A percentile compares a stretch with the other conserved stretches of the same genome.
phyloP scores from a whole-genome alignment of 2,888 invertebrate species.

The Lochmaea capreae region DNA sequence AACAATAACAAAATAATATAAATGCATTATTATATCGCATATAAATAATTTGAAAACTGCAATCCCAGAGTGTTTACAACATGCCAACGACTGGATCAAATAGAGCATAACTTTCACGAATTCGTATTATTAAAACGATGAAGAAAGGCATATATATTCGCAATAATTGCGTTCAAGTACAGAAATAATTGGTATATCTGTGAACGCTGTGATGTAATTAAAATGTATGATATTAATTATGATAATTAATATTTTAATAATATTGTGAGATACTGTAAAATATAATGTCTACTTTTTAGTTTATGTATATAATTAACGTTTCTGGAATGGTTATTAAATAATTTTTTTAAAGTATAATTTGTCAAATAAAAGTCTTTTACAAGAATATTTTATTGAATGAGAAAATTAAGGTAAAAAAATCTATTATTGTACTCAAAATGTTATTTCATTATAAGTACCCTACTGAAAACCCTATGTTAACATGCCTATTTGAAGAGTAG shows the following conservation, averaged over 20 bases:
- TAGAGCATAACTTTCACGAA: constrained; percentile 25
- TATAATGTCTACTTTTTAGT: no score
- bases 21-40: no score
- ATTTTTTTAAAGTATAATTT: no score
- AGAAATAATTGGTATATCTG: constrained; percentile 10
- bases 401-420: no score
- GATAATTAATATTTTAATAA: neutral
- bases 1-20: no score
- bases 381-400: no score
- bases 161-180: constrained; percentile 5
- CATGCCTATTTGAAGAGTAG: no score
- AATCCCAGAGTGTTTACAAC: neutral
- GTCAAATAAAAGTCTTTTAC: no score
- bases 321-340: neutral
- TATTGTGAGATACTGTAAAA: neutral
- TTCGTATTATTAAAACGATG: constrained; percentile 1
- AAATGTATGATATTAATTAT: constrained; percentile 2
- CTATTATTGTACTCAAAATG: no score
- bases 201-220: neutral
- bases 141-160: constrained; percentile 5
- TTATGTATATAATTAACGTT: neutral
- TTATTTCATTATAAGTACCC: no score
- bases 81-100: neutral
- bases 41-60: no score
- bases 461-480: no score